Conservation (phyloP, 2,888 invertebrate genomes). For the Aspidiotus rigidus region DNA sequence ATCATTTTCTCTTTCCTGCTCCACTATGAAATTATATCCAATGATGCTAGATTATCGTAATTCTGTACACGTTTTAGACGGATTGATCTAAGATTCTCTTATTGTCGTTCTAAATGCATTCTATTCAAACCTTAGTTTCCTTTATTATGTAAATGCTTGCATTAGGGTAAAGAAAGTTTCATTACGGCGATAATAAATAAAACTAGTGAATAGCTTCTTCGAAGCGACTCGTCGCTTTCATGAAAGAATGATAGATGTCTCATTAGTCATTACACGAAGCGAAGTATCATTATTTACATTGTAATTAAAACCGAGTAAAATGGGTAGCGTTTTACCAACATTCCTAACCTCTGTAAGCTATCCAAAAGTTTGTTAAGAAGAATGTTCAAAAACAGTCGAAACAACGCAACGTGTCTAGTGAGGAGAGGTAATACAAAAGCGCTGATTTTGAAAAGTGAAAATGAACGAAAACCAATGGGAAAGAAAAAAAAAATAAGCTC, state of each 20-base stretch:
- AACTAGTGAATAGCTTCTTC: too few relatives aligned
- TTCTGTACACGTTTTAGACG: too few relatives aligned
- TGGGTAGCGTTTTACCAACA: not conserved
- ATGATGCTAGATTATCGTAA: too few relatives aligned
- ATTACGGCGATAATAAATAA: too few relatives aligned
- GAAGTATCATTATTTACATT: not conserved
- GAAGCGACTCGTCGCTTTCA: not conserved
- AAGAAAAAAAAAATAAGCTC: not conserved
- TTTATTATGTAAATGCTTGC: too few relatives aligned
- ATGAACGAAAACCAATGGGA: slow-evolving; percentile 1
- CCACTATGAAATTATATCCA: too few relatives aligned
- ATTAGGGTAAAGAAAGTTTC: too few relatives aligned
- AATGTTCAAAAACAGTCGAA: not conserved
- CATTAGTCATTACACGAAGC: not conserved
- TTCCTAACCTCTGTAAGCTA: not conserved
- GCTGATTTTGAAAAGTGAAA: slow-evolving; percentile 2
- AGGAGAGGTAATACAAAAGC: not conserved
- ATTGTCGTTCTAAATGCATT: too few relatives aligned
- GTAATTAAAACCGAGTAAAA: not conserved
- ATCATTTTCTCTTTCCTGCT: too few relatives aligned
- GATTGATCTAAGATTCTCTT: too few relatives aligned
- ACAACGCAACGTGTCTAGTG: not conserved
- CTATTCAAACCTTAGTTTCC: too few relatives aligned
- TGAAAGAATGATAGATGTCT: slow-evolving; percentile 4
- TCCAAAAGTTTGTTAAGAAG: too few relatives aligned